Base-by-base conservation (phyloP, 2,888 invertebrate genomes). In the Synergus itoensis region DNA sequence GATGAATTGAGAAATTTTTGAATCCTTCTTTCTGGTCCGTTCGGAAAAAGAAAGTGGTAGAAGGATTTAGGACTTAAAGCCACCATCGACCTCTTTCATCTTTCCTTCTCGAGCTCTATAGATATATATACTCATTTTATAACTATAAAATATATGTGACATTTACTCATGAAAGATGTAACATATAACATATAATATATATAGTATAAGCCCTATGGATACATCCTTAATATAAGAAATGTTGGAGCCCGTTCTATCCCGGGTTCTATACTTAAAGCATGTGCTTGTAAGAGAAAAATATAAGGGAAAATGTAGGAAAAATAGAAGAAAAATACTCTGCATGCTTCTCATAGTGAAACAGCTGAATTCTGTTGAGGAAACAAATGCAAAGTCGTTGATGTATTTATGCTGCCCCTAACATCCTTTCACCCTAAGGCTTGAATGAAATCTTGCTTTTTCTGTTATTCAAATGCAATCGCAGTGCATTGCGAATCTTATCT, bases 1-100 rank as follows among this genome's bases (percentile, higher is more conserved):
- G 82, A 82, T 80, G 80, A 79, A 80, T 84, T 77, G 78, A 28
- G 65, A 78, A 78, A 60, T 76, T 80, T 67, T 78, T 77, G 81
- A 81, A 77, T 82, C 53, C 69, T 76, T 81, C 78, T 77, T 77
- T 60, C 78, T 79, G 79, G 77, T 80, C 78, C 77, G 65, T 76
- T 76, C 48, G 78, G 79, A 64, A 53, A 57, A 77, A 73, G 53
- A 40, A 73, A 53, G 40, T 60, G 60, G 79, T 78, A 79, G 77
- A 77, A 83, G 77, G 40, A 78, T 80, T 80, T 80, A 77, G 73
- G n/a, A 36, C 40, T 73, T 53, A 48, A 36, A 73, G 53, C 53
- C 53, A 9, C 28, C n/a, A 36, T 73, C 53, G 11, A 53, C 53
- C n/a, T 28, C 53, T n/a, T 73, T 21, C 69, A 21, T 67, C 69